Base-by-base conservation (phyloP, 2,888 invertebrate genomes). In the Parnassius orleans region DNA sequence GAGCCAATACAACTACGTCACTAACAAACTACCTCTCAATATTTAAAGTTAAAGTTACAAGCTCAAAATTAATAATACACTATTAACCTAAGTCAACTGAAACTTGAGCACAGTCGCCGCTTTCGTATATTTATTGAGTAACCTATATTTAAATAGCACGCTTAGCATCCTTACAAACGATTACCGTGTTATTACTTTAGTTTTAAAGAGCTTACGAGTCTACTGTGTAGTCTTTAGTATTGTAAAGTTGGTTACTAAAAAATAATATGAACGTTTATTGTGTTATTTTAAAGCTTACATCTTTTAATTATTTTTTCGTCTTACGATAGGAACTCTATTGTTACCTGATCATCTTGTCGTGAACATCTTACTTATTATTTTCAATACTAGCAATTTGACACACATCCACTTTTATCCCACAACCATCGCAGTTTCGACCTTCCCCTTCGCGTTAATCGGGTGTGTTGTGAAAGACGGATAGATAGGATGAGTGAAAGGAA, bases 1-100 rank as follows among this genome's bases (percentile, higher is more conserved):
- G 15, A 41, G 48, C 60, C 56, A 60, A 60, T 46, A 58, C 44
- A 52, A 56, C 33, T 43, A 53, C 44, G 57, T 43, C 53, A 62
- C 44, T 51, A 43, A n/a, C 53, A 61, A 61, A 57, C 57, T 53
- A 57, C 53, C 43, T 9, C 10, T 57, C 57, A 53, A 62, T 57
- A 62, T 57, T 33, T 48, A 42, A 62, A 57, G 61, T 56, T 50
- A 14, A 60, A 54, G 19, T 57, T 57, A 15, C 53, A 53, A 62
- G 53, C 61, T 62, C 11, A 53, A 62, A 62, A 62, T 57, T 62
- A 62, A 62, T 62, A 62, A 62, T 43, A 62, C 47, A 57, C 57
- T 61, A 61, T 61, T 57, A 53, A 61, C 57, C 41, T 48, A 57
- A 62, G 48, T 53, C 14, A 47, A 53, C 48, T 53, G 53, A 43